Conservation (phyloP, 2,797 vertebrate species). For the Parotocinclus haroldoi region DNA sequence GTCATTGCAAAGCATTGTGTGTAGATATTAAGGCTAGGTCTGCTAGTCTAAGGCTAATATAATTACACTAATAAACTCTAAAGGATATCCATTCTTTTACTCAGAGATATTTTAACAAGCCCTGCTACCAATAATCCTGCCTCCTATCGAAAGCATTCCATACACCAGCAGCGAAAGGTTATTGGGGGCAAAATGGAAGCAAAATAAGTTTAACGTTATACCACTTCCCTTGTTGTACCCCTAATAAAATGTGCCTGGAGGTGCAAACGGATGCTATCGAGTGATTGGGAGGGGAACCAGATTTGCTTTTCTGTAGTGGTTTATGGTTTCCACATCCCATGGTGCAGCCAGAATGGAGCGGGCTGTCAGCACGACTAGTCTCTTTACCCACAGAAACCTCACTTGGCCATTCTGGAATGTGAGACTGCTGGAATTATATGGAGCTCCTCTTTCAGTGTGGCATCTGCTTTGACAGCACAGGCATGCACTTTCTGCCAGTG, state of each 20-base stretch:
- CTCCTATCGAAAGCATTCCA: slow-evolving; percentile 38
- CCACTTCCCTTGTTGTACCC: slow-evolving; percentile 14
- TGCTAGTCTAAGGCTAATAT: no score
- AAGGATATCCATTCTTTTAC: no score
- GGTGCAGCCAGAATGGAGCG: slow-evolving; percentile 9
- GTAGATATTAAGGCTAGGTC: no score
- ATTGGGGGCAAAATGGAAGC: slow-evolving; percentile 5
- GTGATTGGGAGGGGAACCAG: slow-evolving; percentile 24
- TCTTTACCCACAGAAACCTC: slow-evolving; percentile 28
- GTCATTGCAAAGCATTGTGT: no score
- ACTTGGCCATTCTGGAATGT: slow-evolving; percentile 30
- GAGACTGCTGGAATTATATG: not conserved
- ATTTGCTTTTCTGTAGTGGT: slow-evolving; percentile 38
- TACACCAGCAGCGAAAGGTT: slow-evolving; percentile 27
- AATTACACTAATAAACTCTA: no score
- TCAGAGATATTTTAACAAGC: no score
- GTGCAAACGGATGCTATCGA: slow-evolving; percentile 31
- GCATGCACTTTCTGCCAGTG: slow-evolving; percentile 12
- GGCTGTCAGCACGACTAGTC: slow-evolving; percentile 22
- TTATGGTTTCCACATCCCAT: slow-evolving; percentile 32
- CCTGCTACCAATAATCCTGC: no score
- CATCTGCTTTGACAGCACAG: slow-evolving; percentile 14
- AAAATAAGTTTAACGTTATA: slow-evolving; percentile 20
- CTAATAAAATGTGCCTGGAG: slow-evolving; percentile 26
- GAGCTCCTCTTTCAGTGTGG: slow-evolving; percentile 9